Percentiles rank a stretch among this genome's conserved stretches.
Conservation (phyloP, 2,797 vertebrate species). For the Monodelphis domestica region DNA sequence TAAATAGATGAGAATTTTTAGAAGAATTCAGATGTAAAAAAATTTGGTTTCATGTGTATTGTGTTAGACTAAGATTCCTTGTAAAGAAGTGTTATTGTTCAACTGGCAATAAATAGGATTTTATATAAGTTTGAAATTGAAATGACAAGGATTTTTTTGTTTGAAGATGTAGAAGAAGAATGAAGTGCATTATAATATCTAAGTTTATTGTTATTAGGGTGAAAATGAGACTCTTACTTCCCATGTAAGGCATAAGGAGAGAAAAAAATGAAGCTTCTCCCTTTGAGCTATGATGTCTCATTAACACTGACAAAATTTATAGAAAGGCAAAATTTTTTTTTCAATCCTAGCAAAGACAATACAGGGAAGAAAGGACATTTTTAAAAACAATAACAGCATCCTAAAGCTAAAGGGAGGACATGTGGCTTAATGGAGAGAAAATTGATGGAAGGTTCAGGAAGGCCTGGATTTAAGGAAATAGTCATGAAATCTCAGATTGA, state of each 20-base stretch:
- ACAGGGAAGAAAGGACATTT: not conserved
- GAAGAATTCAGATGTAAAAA: not conserved
- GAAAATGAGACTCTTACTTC: not conserved
- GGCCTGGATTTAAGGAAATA: not conserved
- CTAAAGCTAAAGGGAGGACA: not conserved
- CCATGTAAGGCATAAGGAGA: too few relatives aligned
- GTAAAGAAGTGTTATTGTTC: not conserved
- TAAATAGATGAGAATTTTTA: not conserved
- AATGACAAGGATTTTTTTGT: not conserved
- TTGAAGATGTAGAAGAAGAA: not conserved
- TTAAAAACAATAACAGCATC: not conserved
- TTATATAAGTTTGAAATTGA: not conserved
- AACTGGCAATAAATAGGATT: not conserved
- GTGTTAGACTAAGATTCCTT: not conserved
- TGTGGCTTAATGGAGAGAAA: not conserved
- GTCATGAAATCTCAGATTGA: not conserved
- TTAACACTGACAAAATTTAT: not conserved
- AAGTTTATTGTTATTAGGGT: not conserved
- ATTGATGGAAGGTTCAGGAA: not conserved
- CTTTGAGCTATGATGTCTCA: not conserved
- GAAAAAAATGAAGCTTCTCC: not conserved
- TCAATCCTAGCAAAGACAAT: not conserved
- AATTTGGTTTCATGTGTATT: not conserved
- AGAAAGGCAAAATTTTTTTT: not conserved
- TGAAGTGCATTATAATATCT: not conserved